Percentiles rank a stretch among this genome's conserved stretches.
These are phyloP conservation scores for Drosophila tripunctata DNA, from an alignment of 2,888 invertebrate species.

Conservation along the genomic window DNA sequence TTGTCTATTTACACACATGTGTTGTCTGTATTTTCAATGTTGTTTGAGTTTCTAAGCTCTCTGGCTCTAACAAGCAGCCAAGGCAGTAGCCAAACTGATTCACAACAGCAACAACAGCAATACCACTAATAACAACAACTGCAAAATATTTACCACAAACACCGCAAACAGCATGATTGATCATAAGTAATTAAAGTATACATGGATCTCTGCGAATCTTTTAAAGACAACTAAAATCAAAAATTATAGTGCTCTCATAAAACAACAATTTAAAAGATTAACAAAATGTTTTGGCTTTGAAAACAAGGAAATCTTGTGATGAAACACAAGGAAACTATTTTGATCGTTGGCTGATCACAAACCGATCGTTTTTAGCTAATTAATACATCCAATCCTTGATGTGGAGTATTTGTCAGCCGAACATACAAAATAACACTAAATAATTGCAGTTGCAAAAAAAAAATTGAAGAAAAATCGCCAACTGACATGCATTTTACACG, in stretches of 20 bases:
- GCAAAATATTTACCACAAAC: constrained; percentile 46
- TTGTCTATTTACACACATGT: constrained; percentile 55
- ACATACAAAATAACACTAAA: not conserved
- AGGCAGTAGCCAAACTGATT: constrained; percentile 22
- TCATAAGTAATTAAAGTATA: constrained; percentile 24
- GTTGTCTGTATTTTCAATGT: constrained; percentile 58
- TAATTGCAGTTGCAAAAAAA: not conserved
- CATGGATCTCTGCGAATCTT: not conserved
- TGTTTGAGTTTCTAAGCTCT: constrained; percentile 56
- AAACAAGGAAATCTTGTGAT: too few relatives aligned
- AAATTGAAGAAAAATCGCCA: not conserved
- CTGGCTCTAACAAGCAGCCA: constrained; percentile 53
- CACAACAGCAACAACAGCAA: constrained; percentile 18
- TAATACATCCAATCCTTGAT: constrained; percentile 9
- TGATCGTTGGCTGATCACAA: too few relatives aligned
- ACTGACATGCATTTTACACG: constrained; percentile 5
- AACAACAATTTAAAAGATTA: not conserved
- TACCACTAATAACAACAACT: constrained; percentile 29
- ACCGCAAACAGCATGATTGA: constrained; percentile 30
- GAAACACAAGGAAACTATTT: too few relatives aligned
- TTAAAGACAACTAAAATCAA: not conserved
- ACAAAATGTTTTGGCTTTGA: not conserved
- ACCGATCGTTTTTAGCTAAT: too few relatives aligned
- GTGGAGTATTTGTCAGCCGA: not conserved
- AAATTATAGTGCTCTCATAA: not conserved